These are phyloP conservation scores for Manis crassicaudata DNA, from an alignment of 2,797 vertebrate species.

Conservation along the genomic window DNA sequence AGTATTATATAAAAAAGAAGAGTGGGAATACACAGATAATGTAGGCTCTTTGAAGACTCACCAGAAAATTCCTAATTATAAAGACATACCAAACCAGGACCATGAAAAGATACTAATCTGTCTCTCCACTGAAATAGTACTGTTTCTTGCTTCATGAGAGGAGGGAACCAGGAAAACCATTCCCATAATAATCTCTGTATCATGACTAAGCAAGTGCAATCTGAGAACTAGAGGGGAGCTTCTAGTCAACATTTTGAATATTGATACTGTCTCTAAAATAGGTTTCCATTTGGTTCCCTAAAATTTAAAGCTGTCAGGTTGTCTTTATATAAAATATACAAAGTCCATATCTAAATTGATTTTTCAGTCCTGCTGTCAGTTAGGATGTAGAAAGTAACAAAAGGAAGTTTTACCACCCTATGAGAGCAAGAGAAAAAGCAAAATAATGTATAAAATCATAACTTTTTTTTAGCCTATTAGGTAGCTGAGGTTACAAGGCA, in stretches of 20 bases:
- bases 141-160: background rate
- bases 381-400: background rate
- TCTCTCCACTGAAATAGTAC: background rate
- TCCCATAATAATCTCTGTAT: background rate
- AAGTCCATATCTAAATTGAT: constrained; percentile 33
- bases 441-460: background rate
- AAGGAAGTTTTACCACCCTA: background rate
- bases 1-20: background rate
- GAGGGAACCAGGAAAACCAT: background rate
- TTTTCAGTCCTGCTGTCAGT: background rate
- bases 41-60: background rate
- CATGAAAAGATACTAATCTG: background rate
- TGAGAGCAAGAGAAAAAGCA: background rate
- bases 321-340: constrained; percentile 16
- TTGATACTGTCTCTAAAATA: background rate
- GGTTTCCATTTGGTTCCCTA: background rate
- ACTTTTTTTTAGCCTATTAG: background rate
- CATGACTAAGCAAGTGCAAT: background rate
- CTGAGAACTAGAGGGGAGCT: background rate
- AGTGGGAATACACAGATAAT: background rate
- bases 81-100: background rate
- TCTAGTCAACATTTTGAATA: background rate
- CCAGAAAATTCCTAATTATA: background rate
- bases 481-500: background rate
- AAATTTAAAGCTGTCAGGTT: constrained; percentile 24